phyloP scores from a whole-genome alignment of 2,797 vertebrate species.

The Sebastes matsubarae region DNA sequence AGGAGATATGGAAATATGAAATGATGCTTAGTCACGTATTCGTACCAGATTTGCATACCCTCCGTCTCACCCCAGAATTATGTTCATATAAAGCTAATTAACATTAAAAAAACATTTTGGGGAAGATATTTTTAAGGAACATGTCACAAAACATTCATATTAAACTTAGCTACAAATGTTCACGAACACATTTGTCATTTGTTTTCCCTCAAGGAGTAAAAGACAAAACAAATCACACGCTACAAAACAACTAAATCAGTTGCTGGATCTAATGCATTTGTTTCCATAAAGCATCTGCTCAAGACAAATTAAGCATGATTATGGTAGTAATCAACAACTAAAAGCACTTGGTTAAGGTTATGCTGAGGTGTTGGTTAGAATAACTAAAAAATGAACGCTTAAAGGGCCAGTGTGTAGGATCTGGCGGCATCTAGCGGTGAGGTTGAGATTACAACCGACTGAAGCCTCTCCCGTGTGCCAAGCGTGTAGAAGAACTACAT shows the following conservation, averaged over 20 bases:
- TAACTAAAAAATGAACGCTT: not conserved
- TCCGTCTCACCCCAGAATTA: not conserved
- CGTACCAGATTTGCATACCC: constrained; percentile 1
- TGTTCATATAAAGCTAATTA: not conserved
- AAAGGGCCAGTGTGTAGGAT: not conserved
- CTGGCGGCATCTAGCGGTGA: too few species aligned
- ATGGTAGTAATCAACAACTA: not conserved
- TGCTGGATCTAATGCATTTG: not conserved
- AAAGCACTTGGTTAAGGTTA: not conserved
- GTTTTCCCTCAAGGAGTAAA: not conserved
- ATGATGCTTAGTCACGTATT: constrained; percentile 20
- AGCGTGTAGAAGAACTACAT: too few species aligned
- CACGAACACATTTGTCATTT: not conserved
- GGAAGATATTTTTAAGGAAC: not conserved
- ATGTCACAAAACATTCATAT: not conserved
- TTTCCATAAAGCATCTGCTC: not conserved
- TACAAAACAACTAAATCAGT: not conserved
- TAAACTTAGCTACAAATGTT: not conserved
- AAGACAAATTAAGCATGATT: not conserved
- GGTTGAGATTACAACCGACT: too few species aligned
- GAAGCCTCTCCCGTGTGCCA: too few species aligned
- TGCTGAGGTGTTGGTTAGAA: not conserved
- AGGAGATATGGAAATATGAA: constrained; percentile 18
- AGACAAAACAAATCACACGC: not conserved
- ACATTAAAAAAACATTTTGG: not conserved